Evolutionary conservation across 2,888 invertebrate genomes (phyloP), one percentile per base, ranked within the genome.

Genomic region (Netelia melanura): DNA sequence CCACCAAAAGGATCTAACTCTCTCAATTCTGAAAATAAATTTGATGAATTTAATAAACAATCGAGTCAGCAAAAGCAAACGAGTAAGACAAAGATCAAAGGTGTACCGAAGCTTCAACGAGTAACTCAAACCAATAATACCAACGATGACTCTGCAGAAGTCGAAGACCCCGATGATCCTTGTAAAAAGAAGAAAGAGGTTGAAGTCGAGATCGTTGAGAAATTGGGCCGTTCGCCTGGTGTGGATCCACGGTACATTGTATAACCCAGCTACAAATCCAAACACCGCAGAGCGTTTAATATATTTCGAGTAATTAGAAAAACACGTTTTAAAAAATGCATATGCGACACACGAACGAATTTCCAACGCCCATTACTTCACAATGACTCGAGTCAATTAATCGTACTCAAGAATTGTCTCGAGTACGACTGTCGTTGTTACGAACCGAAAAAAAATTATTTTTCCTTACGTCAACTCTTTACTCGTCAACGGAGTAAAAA

Each of bases 191-290:
- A 83, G 56, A 75, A 83, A 65, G 58, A 84, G 2, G 85, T 86
- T 48, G 2, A 21, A 8, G 75, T 64, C 6, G 72, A 58, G 43
- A 68, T 52, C 6, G 72, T 56, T 61, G 64, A 58, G 21, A 84
- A 76, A 30, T 64, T 58, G 56, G 23, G 75, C 38, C 64, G 23
- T 6, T 77, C 86, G 5, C 87, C 89, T 11, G 90, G 89, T 11
- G 5, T 30, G 5, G 91, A 91, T 86, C 91, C 91, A 17, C 88
- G 91, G 91, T 89, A 83, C 38, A 10, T 76, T 61, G 14, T 8
- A 14, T 52, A 58, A 21, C 11, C 52, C 14, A 23, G 1, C 8
- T 5, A 10, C 56, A 52, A 38, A 6, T 0, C 6, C 5, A 38
- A 38, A 38, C 6, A 38, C 1, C 0, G 38, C 38, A 38, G 38